These are phyloP conservation scores for Drosophila guanche DNA, from an alignment of 1,140 invertebrate genomes.

Conservation along the genomic window DNA sequence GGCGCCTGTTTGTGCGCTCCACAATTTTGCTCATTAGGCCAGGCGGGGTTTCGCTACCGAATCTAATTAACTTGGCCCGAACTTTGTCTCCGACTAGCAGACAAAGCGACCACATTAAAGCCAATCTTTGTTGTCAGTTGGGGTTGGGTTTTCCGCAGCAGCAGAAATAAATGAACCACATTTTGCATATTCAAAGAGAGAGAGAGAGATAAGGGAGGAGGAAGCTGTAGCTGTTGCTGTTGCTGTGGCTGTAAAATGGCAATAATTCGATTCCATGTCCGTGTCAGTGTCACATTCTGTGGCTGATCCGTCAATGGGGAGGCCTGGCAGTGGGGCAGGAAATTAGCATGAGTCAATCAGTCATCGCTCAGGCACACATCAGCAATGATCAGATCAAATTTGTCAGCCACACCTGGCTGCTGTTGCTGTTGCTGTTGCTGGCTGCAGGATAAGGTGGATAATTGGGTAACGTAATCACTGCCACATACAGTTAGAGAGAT, in stretches of 20 bases:
- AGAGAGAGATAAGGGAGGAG: not conserved
- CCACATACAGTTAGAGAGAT: constrained; percentile 7
- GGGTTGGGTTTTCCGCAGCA: not conserved
- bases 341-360: constrained; percentile 73
- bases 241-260: too few species aligned
- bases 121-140: not conserved
- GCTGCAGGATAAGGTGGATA: constrained; percentile 18
- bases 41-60: constrained; percentile 4
- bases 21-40: constrained; percentile 19
- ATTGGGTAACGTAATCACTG: constrained; percentile 61
- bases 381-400: constrained; percentile 27
- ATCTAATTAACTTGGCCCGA: constrained; percentile 32
- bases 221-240: too few species aligned
- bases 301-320: constrained; percentile 6
- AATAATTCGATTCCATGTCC: constrained; percentile 5
- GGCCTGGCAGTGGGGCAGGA: not conserved
- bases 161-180: not conserved
- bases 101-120: constrained; percentile 1
- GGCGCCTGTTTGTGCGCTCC: not conserved
- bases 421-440: not conserved
- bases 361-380: constrained; percentile 10
- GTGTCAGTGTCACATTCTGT: constrained; percentile 30
- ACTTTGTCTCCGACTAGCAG: constrained; percentile 1
- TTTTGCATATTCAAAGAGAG: not conserved
- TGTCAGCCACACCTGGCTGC: constrained; percentile 26